These are phyloP conservation scores for Smithornis capensis DNA, from an alignment of 2,113 vertebrate species.

Conservation along the genomic window DNA sequence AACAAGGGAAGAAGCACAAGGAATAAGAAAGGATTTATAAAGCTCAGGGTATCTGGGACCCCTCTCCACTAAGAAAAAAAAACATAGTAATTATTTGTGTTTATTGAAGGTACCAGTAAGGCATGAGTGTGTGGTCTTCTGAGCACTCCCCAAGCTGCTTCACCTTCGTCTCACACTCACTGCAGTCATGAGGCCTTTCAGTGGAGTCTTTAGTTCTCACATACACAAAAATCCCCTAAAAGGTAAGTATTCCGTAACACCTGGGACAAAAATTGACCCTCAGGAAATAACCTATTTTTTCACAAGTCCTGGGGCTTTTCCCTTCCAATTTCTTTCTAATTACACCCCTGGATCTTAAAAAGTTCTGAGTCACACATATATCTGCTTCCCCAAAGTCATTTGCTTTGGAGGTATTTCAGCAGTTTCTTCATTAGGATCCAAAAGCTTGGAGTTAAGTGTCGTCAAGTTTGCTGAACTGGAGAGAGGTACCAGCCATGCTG, in stretches of 20 bases:
- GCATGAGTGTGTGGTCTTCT: not conserved
- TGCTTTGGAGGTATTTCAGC: not conserved
- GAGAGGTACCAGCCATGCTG: not conserved
- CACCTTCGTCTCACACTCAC: not conserved
- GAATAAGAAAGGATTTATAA: not conserved
- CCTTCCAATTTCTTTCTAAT: conserved; percentile 13
- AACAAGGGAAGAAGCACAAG: not conserved
- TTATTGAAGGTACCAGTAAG: not conserved
- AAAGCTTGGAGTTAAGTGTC: not conserved
- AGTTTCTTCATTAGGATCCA: conserved; percentile 43
- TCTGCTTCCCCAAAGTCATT: conserved; percentile 7
- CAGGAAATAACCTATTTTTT: conserved; percentile 25
- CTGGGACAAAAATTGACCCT: not conserved
- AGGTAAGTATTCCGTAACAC: not conserved
- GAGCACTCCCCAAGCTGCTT: not conserved
- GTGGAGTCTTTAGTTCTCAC: not conserved
- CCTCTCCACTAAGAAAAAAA: not conserved
- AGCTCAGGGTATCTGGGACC: not conserved
- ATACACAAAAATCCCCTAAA: not conserved
- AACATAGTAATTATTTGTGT: not conserved
- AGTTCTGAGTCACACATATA: not conserved
- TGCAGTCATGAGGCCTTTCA: not conserved
- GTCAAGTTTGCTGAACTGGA: conserved; percentile 6
- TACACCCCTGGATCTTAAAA: not conserved
- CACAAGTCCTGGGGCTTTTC: not conserved